Evolutionary conservation across 35 echinoderm and acorn worm genomes (phyloP).

Genomic region (Strongylocentrotus purpuratus): DNA sequence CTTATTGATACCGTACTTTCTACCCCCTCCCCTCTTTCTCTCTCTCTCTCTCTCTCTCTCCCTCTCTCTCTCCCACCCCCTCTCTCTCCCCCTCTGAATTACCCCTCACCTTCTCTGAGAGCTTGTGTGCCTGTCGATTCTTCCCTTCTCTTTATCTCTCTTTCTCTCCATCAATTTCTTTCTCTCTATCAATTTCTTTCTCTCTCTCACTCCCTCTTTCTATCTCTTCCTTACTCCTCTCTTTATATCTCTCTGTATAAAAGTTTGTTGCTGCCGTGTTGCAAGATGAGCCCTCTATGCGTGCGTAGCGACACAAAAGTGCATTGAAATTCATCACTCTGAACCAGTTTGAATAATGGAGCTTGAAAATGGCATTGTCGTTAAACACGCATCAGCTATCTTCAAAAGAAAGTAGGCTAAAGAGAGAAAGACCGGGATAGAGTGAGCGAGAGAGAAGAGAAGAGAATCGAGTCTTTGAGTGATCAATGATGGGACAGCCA

Average conservation of each 20-base stretch:
- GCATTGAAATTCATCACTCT: conserved; percentile 11
- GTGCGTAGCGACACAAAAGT: neutral
- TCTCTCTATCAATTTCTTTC: neutral
- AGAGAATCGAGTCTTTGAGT: neutral
- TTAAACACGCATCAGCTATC: conserved; percentile 1
- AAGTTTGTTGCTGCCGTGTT: neutral
- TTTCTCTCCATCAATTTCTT: neutral
- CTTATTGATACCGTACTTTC: neutral
- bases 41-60: neutral
- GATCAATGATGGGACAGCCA: neutral
- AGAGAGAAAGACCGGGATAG: neutral
- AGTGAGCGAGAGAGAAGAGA: neutral
- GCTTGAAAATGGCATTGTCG: neutral
- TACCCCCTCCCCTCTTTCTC: neutral
- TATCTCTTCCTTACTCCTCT: neutral
- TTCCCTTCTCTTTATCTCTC: neutral
- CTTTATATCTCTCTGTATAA: neutral
- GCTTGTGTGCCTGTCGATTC: neutral
- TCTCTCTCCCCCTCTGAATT: neutral
- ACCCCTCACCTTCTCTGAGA: neutral
- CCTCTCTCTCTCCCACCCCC: neutral
- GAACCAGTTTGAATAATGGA: conserved; percentile 11
- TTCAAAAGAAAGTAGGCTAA: neutral
- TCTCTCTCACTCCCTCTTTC: neutral
- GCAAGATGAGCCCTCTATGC: neutral